Evolutionary conservation across 2,797 vertebrate genomes (phyloP).

Genomic region (Pseudochromis fuscus): DNA sequence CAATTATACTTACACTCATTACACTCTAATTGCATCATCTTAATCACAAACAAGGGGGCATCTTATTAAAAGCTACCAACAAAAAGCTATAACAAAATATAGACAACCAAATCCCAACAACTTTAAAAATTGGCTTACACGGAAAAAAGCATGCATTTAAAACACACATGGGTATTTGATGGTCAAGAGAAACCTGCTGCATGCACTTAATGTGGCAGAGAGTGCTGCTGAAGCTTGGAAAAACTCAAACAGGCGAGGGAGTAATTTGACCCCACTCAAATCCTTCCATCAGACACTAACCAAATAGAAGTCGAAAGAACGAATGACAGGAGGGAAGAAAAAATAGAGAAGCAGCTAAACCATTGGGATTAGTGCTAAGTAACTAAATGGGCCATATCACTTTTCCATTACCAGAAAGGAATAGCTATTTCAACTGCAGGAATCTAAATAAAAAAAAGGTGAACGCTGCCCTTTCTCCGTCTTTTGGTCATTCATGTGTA

Average conservation of each 20-base stretch:
- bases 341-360: constrained; percentile 69
- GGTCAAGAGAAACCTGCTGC: constrained; percentile 51
- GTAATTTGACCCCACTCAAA: constrained; percentile 73
- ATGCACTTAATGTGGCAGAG: constrained; percentile 52
- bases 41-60: constrained; percentile 47
- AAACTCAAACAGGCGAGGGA: constrained; percentile 56
- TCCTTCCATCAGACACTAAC: constrained; percentile 73
- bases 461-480: constrained; percentile 55
- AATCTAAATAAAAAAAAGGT: constrained; percentile 81
- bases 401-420: constrained; percentile 81
- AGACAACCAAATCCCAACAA: constrained; percentile 16
- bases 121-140: constrained; percentile 9
- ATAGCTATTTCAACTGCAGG: constrained; percentile 75
- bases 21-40: constrained; percentile 79
- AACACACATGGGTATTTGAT: constrained; percentile 52
- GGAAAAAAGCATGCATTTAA: constrained; percentile 42
- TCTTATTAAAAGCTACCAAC: constrained; percentile 51
- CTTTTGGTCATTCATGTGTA: constrained; percentile 66
- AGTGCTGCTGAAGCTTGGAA: constrained; percentile 50
- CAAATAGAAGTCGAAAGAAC: constrained; percentile 73
- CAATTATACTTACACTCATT: constrained; percentile 79
- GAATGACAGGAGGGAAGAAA: constrained; percentile 59
- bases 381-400: constrained; percentile 84
- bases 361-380: constrained; percentile 81
- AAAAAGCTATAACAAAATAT: constrained; percentile 20